These are phyloP conservation scores for Eolophus roseicapilla DNA, from an alignment of 2,113 vertebrate genomes.

Conservation along the genomic window DNA sequence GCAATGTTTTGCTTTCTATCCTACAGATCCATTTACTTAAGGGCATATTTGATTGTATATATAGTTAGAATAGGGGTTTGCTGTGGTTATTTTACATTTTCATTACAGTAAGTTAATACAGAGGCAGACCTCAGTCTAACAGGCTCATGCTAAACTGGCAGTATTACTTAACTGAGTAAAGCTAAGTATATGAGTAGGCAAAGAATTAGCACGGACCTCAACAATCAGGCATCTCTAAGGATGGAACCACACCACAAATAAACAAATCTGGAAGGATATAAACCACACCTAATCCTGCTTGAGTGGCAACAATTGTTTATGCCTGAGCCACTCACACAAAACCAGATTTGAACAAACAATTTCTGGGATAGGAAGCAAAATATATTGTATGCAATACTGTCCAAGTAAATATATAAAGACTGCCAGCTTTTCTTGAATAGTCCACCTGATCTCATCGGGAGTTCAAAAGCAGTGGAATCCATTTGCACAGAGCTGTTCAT, in stretches of 20 bases:
- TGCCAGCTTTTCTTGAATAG: neutral
- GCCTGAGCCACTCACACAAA: neutral
- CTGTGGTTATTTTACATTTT: conserved; percentile 47
- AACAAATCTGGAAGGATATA: neutral
- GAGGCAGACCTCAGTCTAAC: neutral
- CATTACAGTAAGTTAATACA: conserved; percentile 24
- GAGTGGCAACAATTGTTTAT: neutral
- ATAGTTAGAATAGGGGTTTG: neutral
- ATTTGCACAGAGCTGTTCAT: neutral
- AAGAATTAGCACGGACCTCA: neutral
- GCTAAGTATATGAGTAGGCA: neutral
- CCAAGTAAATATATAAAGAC: neutral
- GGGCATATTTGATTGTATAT: conserved; percentile 34
- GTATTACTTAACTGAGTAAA: neutral
- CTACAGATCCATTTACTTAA: conserved; percentile 33
- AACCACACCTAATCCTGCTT: conserved; percentile 14
- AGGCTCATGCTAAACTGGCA: neutral
- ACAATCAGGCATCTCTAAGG: neutral
- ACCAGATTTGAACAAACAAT: conserved; percentile 5
- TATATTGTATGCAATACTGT: neutral
- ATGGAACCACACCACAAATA: neutral
- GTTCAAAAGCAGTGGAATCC: neutral
- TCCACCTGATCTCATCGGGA: neutral
- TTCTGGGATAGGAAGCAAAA: conserved; percentile 10
- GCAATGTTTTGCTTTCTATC: conserved; percentile 35